Conservation (phyloP, 2,113 vertebrate genomes). For the Proterorhinus semilunaris region DNA sequence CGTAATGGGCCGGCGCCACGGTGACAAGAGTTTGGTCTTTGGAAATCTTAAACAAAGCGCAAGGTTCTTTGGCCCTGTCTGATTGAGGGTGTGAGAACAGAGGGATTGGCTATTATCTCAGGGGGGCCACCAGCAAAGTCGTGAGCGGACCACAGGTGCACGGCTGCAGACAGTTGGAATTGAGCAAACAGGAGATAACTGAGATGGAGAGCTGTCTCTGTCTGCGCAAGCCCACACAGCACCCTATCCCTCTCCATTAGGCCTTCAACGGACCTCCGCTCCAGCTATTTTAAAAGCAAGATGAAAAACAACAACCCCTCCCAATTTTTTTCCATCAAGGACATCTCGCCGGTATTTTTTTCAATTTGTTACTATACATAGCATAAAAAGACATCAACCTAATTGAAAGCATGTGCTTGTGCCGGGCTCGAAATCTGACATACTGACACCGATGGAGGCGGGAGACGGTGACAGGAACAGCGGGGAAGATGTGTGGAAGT, state of each 20-base stretch:
- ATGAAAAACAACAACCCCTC: slow-evolving; percentile 25
- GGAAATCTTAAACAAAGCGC: slow-evolving; percentile 73
- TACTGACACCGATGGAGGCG: slow-evolving; percentile 28
- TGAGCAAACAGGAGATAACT: slow-evolving; percentile 78
- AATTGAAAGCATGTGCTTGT: slow-evolving; percentile 39
- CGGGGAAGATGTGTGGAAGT: slow-evolving; percentile 41
- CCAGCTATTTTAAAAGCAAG: slow-evolving; percentile 29
- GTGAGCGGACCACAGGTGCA: slow-evolving; percentile 72
- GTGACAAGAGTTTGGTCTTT: slow-evolving; percentile 66
- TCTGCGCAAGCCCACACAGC: slow-evolving; percentile 43
- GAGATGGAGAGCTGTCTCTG: slow-evolving; percentile 75
- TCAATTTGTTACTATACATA: slow-evolving; percentile 22
- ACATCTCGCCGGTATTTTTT: slow-evolving; percentile 11
- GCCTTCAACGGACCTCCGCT: slow-evolving; percentile 33
- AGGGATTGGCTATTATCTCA: slow-evolving; percentile 70
- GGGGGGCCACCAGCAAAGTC: slow-evolving; percentile 32
- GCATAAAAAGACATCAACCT: slow-evolving; percentile 30
- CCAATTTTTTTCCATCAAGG: slow-evolving; percentile 29
- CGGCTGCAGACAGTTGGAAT: slow-evolving; percentile 68
- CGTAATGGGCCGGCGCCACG: slow-evolving; percentile 53
- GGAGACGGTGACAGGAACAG: slow-evolving; percentile 28
- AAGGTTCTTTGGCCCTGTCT: slow-evolving; percentile 63
- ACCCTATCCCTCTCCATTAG: slow-evolving; percentile 68
- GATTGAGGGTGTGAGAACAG: slow-evolving; percentile 53
- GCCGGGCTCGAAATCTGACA: slow-evolving; percentile 41